Percentiles rank a stretch among this genome's conserved stretches.
Conservation (phyloP, 2,888 invertebrate species). For the Cantharis rustica region DNA sequence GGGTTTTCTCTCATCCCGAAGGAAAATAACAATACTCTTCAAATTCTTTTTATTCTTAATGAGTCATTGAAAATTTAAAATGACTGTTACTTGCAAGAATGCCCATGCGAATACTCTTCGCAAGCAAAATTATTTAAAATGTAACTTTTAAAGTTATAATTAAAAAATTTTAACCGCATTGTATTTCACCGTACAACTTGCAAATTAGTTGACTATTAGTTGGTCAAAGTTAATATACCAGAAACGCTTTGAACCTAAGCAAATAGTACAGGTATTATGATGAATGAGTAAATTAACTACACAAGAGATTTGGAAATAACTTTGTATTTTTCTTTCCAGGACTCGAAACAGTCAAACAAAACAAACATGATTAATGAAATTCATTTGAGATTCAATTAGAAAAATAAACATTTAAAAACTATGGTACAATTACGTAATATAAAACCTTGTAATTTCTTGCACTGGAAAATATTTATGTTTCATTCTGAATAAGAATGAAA, state of each 20-base stretch:
- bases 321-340: neutral
- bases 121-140: neutral
- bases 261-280: neutral
- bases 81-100: neutral
- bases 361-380: neutral
- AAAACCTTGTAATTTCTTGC: neutral
- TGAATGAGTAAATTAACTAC: neutral
- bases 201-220: neutral
- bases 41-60: neutral
- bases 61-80: neutral
- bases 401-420: neutral
- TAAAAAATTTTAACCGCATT: neutral
- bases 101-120: neutral
- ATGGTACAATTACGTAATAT: neutral
- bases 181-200: neutral
- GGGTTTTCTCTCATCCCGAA: conserved; percentile 11
- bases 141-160: neutral
- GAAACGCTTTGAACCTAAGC: neutral
- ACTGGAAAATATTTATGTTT: neutral
- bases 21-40: neutral
- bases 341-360: neutral
- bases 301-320: neutral
- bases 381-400: neutral
- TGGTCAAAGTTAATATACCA: neutral
- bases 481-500: neutral